phyloP scores from a whole-genome alignment of 2,888 invertebrate species.

The Nemoura dubitans region DNA sequence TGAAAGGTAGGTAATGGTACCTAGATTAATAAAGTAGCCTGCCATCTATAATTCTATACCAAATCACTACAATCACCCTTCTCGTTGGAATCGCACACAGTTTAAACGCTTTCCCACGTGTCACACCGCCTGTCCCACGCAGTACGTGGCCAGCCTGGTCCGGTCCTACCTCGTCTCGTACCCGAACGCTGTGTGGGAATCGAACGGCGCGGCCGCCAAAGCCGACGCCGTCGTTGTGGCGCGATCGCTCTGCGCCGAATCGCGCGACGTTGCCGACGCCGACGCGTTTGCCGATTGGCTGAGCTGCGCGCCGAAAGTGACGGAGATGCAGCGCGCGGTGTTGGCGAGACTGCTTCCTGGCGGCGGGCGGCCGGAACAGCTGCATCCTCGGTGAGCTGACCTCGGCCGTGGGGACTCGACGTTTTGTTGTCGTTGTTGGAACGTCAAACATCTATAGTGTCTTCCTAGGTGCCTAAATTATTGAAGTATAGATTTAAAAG shows the following conservation, averaged over 20 bases:
- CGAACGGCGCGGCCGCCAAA: background rate
- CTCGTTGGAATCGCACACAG: too few relatives aligned
- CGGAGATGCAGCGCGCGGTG: constrained; percentile 41
- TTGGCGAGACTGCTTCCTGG: constrained; percentile 18
- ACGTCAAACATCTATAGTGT: too few relatives aligned
- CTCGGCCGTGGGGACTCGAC: too few relatives aligned
- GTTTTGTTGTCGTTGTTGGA: too few relatives aligned
- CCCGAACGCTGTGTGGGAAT: background rate
- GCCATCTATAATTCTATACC: too few relatives aligned
- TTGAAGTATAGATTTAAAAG: too few relatives aligned
- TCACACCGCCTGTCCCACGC: constrained; percentile 57
- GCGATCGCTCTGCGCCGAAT: constrained; percentile 43
- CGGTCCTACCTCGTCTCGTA: constrained; percentile 70
- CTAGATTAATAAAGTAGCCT: too few relatives aligned
- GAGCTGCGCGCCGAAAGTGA: constrained; percentile 38
- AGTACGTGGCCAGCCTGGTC: constrained; percentile 80
- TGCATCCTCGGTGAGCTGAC: constrained; percentile 44
- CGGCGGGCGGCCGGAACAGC: background rate
- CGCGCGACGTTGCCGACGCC: constrained; percentile 2
- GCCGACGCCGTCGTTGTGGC: constrained; percentile 17
- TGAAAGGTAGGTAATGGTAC: too few relatives aligned
- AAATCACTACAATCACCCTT: too few relatives aligned
- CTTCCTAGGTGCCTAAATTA: too few relatives aligned
- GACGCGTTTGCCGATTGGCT: constrained; percentile 39
- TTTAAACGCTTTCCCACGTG: too few relatives aligned